Evolutionary conservation across 2,113 vertebrate genomes (phyloP).

Genomic region (Stegostoma tigrinum): DNA sequence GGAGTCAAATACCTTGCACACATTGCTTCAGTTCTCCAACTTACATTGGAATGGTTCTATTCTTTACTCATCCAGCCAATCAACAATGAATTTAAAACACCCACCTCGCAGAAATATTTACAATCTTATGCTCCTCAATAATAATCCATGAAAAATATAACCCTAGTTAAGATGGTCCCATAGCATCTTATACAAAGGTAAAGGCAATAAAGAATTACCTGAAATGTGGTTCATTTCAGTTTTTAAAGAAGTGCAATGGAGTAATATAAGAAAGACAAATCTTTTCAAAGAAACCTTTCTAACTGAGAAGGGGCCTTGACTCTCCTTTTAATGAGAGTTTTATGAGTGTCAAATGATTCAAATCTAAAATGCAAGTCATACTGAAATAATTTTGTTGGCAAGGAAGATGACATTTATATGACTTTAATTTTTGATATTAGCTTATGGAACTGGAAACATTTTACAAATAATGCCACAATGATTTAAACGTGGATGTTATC

Average conservation of each 20-base stretch:
- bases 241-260: neutral
- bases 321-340: neutral
- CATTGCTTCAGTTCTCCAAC: neutral
- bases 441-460: neutral
- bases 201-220: neutral
- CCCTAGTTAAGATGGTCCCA: neutral
- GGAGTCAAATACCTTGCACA: neutral
- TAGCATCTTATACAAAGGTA: neutral
- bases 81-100: neutral
- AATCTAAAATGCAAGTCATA: neutral
- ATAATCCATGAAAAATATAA: neutral
- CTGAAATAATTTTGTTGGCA: conserved; percentile 10
- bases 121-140: neutral
- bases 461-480: conserved; percentile 13
- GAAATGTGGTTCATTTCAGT: neutral
- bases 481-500: conserved; percentile 8
- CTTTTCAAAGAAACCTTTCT: neutral
- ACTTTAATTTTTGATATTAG: conserved; percentile 22
- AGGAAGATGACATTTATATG: neutral
- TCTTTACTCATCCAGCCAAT: neutral
- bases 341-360: neutral
- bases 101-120: neutral
- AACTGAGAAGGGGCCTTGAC: neutral
- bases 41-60: neutral
- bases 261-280: neutral